Evolutionary conservation across 2,797 vertebrate genomes (phyloP).

Genomic region (Acipenser oxyrinchus): DNA sequence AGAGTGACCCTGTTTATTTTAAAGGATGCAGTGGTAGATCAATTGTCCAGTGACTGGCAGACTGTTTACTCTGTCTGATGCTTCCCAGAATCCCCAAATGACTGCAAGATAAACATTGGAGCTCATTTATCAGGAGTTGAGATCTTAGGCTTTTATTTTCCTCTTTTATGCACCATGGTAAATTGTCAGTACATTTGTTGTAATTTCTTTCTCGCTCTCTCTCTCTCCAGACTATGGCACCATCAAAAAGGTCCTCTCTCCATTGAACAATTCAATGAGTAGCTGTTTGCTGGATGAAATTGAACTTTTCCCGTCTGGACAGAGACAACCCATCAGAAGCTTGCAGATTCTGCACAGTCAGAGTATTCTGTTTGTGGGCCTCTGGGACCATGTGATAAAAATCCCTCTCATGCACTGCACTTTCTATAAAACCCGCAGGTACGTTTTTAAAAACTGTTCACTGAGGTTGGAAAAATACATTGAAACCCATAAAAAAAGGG

Average conservation of each 20-base stretch:
- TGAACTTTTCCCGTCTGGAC: slow-evolving; percentile 70
- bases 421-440: slow-evolving; percentile 85
- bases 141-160: slow-evolving; percentile 12
- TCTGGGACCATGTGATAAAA: slow-evolving; percentile 74
- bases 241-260: slow-evolving; percentile 82
- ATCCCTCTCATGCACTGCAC: slow-evolving; percentile 82
- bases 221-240: slow-evolving; percentile 73
- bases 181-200: too few species aligned
- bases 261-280: slow-evolving; percentile 65
- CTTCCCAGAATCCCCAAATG: slow-evolving; percentile 12
- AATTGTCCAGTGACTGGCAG: slow-evolving; percentile 16
- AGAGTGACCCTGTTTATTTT: background rate
- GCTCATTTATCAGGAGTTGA: slow-evolving; percentile 20
- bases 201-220: slow-evolving; percentile 2
- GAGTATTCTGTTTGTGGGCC: slow-evolving; percentile 80
- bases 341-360: slow-evolving; percentile 80
- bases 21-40: slow-evolving; percentile 17
- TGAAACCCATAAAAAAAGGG: too few species aligned
- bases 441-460: slow-evolving; percentile 12
- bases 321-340: slow-evolving; percentile 67
- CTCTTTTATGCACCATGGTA: slow-evolving; percentile 11
- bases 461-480: too few species aligned
- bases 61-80: slow-evolving; percentile 16
- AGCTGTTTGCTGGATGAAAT: slow-evolving; percentile 89
- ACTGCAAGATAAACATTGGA: slow-evolving; percentile 17